Evolutionary conservation across 2,888 invertebrate genomes (phyloP).

Genomic region (Acanthosepion pharaonis): DNA sequence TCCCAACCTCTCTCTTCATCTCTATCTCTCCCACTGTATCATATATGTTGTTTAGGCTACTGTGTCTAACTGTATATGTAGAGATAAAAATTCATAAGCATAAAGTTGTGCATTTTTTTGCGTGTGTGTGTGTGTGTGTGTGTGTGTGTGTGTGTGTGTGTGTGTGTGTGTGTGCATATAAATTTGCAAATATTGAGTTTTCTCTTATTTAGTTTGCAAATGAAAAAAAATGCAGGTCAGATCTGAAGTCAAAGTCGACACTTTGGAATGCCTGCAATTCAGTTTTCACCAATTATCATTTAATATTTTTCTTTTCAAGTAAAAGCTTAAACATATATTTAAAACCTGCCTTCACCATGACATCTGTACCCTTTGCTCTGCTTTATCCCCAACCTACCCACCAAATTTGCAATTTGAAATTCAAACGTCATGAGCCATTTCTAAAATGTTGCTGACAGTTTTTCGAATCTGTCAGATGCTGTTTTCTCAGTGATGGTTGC

Average conservation of each 20-base stretch:
- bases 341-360: background rate
- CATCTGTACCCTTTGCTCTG: background rate
- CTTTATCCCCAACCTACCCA: background rate
- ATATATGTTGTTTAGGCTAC: too few species aligned
- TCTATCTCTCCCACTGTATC: too few species aligned
- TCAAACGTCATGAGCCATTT: constrained; percentile 16
- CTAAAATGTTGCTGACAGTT: constrained; percentile 33
- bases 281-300: constrained; percentile 33
- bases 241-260: constrained; percentile 7
- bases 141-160: too few species aligned
- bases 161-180: too few species aligned
- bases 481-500: background rate
- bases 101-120: too few species aligned
- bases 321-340: constrained; percentile 33
- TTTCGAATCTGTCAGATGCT: constrained; percentile 33
- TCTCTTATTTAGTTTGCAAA: too few species aligned
- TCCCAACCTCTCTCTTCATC: too few species aligned
- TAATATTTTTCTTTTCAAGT: constrained; percentile 33
- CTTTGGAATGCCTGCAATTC: constrained; percentile 33
- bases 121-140: too few species aligned
- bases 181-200: too few species aligned
- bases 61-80: too few species aligned
- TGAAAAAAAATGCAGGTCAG: background rate
- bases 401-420: background rate
- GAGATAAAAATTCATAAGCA: too few species aligned